Evolutionary conservation across 2,888 invertebrate genomes (phyloP).

Genomic region (Liposcelis brunnea): DNA sequence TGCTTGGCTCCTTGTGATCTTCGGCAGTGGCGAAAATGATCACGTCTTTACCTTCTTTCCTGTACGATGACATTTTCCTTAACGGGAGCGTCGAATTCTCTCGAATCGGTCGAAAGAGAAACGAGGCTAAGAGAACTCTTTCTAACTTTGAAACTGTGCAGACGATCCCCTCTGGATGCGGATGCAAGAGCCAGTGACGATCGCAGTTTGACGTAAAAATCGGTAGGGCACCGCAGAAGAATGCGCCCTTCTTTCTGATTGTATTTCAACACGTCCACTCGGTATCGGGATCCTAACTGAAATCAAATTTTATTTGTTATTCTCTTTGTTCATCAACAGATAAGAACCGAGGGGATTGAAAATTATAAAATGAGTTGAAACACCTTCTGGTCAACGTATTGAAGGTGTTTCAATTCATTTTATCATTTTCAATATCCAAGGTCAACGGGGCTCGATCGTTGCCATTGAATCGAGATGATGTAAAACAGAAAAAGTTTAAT

Average conservation of each 20-base stretch:
- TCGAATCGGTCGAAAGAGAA: neutral
- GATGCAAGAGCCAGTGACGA: conserved; percentile 35
- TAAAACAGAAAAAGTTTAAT: too few relatives aligned
- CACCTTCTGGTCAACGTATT: too few relatives aligned
- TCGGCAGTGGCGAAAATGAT: conserved; percentile 68
- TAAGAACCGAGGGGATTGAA: too few relatives aligned
- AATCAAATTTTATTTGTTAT: too few relatives aligned
- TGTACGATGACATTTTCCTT: conserved; percentile 19
- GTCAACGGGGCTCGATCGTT: too few relatives aligned
- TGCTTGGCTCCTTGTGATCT: conserved; percentile 57
- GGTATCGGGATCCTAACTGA: conserved; percentile 28
- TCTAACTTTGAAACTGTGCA: conserved; percentile 26
- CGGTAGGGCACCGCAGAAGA: conserved; percentile 35
- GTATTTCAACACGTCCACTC: conserved; percentile 40
- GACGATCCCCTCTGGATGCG: too few relatives aligned
- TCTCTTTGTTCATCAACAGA: too few relatives aligned
- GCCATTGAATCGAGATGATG: too few relatives aligned
- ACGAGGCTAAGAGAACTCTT: conserved; percentile 20
- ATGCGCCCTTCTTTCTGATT: conserved; percentile 28
- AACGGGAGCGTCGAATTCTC: neutral
- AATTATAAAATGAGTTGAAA: too few relatives aligned
- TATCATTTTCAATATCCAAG: too few relatives aligned
- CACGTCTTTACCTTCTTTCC: conserved; percentile 51
- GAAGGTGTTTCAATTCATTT: too few relatives aligned
- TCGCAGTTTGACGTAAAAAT: conserved; percentile 36